Evolutionary conservation across 2,888 invertebrate species (phyloP), one percentile per base, ranked within the genome.

Genomic region (Bembecia ichneumoniformis): DNA sequence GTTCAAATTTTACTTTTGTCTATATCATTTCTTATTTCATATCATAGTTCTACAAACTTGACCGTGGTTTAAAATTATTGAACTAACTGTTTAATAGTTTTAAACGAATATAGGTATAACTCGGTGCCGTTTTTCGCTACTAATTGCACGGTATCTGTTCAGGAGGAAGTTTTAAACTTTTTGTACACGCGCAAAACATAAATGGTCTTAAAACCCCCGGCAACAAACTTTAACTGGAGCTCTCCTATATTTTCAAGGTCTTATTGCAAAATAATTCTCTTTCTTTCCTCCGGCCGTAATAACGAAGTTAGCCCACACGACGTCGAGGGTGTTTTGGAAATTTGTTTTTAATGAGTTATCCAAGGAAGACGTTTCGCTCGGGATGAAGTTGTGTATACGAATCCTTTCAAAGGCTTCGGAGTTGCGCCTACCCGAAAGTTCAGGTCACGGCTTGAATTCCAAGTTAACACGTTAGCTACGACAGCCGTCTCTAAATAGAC

Each of bases 331-430:
- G 62, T 67, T 63, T 62, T 58, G 53, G 57, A 62, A 70, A 72
- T 74, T 74, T 64, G 66, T 71, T 75, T 70, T 70, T 70, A 74
- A 75, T 70, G 69, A 74, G 67, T 76, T 68, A 66, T 66, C 60
- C 63, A 61, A 71, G 68, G 68, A 67, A 69, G 68, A 62, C 60
- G 65, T 66, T 63, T 28, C 28, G 63, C 62, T 57, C 57, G 56
- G 57, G 60, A 63, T 65, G 57, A 64, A 67, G 62, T 70, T 66
- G 54, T 57, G 54, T 57, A 55, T 53, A 64, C 28, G 9, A 70
- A 65, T 68, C 70, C 69, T 71, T 76, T 76, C 71, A 68, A 71
- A 72, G 68, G 65, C 60, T 55, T 57, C 62, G 56, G 68, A 75
- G 65, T 76, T 71, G 55, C 58, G 62, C 64, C 60, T 62, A 62